Conservation (phyloP, 1,140 invertebrate species). For the Drosophila melanica region DNA sequence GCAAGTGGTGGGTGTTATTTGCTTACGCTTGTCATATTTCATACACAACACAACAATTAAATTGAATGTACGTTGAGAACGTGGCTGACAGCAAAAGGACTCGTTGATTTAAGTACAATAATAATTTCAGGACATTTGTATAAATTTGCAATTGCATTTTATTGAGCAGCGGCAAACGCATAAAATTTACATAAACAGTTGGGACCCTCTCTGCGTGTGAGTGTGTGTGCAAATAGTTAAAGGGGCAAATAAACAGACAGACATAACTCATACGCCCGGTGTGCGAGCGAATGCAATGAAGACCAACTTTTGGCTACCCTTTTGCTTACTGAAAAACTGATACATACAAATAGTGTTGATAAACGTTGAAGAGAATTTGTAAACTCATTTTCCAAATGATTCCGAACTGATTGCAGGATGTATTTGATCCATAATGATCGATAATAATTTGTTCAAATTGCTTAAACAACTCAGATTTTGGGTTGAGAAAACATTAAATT, state of each 20-base stretch:
- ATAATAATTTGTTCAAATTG: no score
- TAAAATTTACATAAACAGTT: constrained; percentile 68
- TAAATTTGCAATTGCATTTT: constrained; percentile 81
- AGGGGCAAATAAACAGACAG: constrained; percentile 5
- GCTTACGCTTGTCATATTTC: constrained; percentile 66
- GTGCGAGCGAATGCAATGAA: not conserved
- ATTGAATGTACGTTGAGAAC: constrained; percentile 62
- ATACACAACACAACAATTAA: constrained; percentile 64
- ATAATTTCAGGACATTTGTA: constrained; percentile 75
- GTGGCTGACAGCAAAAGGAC: constrained; percentile 28
- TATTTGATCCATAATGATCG: no score
- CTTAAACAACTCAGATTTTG: not conserved
- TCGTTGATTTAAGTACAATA: constrained; percentile 59
- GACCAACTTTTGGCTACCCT: not conserved
- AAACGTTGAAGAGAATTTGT: not conserved
- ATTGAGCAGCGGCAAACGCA: constrained; percentile 57
- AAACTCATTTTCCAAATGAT: no score
- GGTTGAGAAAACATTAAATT: not conserved
- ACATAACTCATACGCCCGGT: constrained; percentile 29
- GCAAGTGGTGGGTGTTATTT: constrained; percentile 43
- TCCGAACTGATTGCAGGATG: no score
- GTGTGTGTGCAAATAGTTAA: constrained; percentile 17
- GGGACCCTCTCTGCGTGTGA: not conserved
- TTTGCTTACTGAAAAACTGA: not conserved
- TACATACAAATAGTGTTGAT: not conserved